Base-by-base conservation (phyloP, 2,797 vertebrate genomes). In the Alectoris magna region DNA sequence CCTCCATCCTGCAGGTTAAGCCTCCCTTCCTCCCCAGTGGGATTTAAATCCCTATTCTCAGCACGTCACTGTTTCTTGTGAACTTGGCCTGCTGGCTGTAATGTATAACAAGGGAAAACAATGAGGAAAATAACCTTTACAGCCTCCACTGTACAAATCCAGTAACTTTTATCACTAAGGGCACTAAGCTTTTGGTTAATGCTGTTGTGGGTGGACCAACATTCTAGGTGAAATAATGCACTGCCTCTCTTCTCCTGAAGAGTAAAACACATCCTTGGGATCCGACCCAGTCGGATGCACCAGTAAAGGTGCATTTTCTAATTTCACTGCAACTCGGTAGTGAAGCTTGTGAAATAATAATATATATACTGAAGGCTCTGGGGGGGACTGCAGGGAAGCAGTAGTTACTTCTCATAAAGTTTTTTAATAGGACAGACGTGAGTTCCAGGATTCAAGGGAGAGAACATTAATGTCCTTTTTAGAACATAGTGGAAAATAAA, bases 321-420 rank as follows among this genome's bases (percentile, higher is more conserved):
- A 97, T 96, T 96, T 80, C n/a, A 6, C 95, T 96, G 96, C 96
- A 96, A 94, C 69, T 94, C 88, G 44, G 95, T 91, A 88, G 91
- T 91, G 92, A 84, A 97, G 88, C 84, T 88, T 81, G 88, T 96
- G 96, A 97, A 97, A 96, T 97, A 97, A 96, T 96, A 96, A 90
- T 94, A 94, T 75, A 95, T 96, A 86, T 68, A 92, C 82, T 27
- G 55, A 94, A 78, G 77, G 68, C 94, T 97, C 97, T 94, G 85
- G 91, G 51, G 95, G 93, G 92, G 87, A 91, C 92, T 71, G 68
- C 46, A 46, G 67, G 51, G 90, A 93, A 95, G 93, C 92, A 85
- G 87, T 95, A 91, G 96, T 96, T 97, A 97, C 94, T 95, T 95
- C 91, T 96, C 92, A 95, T 95, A 86, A 94, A 95, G 95, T 96